These are phyloP conservation scores for Candidula unifasciata DNA, from an alignment of 2,888 invertebrate species.

Conservation along the genomic window DNA sequence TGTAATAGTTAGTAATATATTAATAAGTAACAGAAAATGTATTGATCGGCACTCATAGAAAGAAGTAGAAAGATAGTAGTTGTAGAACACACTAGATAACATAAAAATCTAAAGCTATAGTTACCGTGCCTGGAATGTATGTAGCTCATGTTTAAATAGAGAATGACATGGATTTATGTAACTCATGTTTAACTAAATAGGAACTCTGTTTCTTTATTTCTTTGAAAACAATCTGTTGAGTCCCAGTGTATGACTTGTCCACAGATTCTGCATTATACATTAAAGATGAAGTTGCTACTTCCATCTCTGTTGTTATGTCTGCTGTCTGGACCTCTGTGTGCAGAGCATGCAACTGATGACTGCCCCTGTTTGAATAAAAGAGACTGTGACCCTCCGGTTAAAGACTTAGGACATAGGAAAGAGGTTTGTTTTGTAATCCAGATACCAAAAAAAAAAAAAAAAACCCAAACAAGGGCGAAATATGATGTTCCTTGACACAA, in stretches of 20 bases:
- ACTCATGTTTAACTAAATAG: too few species aligned
- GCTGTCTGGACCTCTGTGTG: neutral
- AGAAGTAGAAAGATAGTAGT: too few species aligned
- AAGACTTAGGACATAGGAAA: constrained; percentile 5
- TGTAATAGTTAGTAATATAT: too few species aligned
- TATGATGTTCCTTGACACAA: neutral
- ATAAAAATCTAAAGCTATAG: too few species aligned
- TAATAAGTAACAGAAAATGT: too few species aligned
- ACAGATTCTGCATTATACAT: neutral
- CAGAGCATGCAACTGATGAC: neutral
- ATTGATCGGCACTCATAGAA: too few species aligned
- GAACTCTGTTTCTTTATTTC: too few species aligned
- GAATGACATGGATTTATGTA: too few species aligned
- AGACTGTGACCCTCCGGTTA: constrained; percentile 9
- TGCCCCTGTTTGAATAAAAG: neutral
- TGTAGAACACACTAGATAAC: too few species aligned
- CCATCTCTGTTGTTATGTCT: neutral
- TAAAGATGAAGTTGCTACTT: neutral
- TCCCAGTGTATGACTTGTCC: neutral
- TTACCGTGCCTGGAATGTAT: too few species aligned
- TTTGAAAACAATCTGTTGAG: neutral
- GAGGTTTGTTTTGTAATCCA: constrained; percentile 12
- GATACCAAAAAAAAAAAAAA: neutral
- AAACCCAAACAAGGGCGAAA: neutral
- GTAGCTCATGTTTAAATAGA: too few species aligned